phyloP scores from a whole-genome alignment of 1,140 invertebrate species.

The Conus ventricosus region DNA sequence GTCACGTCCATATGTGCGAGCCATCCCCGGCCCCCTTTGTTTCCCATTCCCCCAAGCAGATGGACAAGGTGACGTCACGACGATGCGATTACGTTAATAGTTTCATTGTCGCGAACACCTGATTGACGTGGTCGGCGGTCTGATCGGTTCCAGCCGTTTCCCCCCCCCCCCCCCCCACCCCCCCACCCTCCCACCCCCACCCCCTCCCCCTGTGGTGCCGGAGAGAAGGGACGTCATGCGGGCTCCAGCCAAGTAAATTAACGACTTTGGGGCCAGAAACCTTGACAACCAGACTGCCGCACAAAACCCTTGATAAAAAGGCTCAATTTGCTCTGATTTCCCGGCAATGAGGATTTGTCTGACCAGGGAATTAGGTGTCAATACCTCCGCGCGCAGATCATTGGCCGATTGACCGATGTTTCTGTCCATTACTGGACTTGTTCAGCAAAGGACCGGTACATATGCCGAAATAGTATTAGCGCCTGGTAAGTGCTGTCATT shows the following conservation, averaged over 20 bases:
- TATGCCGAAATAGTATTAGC: background rate
- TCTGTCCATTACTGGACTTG: background rate
- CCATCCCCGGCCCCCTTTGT: background rate
- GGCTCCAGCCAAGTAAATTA: constrained; percentile 2
- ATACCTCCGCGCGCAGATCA: background rate
- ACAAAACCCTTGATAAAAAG: background rate
- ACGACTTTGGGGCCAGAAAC: background rate
- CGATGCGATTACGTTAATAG: constrained; percentile 5
- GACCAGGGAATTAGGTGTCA: background rate
- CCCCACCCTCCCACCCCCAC: background rate
- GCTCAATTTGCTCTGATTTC: constrained; percentile 2
- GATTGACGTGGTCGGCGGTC: background rate
- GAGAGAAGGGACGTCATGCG: background rate
- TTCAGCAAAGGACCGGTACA: background rate
- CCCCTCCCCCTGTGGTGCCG: background rate
- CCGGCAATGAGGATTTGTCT: background rate
- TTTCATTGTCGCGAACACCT: background rate
- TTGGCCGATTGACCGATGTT: background rate
- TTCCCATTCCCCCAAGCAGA: background rate
- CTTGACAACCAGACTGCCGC: background rate
- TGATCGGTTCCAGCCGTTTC: too few relatives aligned
- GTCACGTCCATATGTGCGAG: background rate
- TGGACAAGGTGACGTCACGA: constrained; percentile 1
- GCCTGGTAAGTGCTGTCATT: constrained; percentile 10
- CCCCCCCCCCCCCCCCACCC: background rate